Evolutionary conservation across 2,797 vertebrate genomes (phyloP), one percentile per base, ranked within the genome.

Genomic region (Typhlichthys subterraneus): DNA sequence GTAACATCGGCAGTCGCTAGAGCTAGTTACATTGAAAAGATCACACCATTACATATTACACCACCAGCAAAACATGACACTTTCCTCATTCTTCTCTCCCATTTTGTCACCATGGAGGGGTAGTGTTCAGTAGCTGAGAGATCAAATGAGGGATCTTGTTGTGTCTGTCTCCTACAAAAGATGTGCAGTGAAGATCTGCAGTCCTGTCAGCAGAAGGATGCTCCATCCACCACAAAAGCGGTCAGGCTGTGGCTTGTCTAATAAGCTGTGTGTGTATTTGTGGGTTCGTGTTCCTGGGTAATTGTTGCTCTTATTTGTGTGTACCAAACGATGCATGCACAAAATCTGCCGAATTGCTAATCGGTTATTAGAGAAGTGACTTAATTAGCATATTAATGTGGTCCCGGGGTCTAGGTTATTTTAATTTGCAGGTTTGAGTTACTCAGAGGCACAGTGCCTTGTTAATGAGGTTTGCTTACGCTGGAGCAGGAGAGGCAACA

Each of bases 381-480:
- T 86, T 83, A 82, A 85, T 89, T 89, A 87, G 81, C 87, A 91
- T 88, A 79, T 70, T 86, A 85, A 92, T 85, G 54, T 58, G 73
- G 71, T 83, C 63, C 64, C 50, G 79, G 79, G 71, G 76, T 80
- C 57, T 69, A 58, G 69, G 80, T 67, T 80, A 62, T 69, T 66
- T 75, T 82, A 73, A 86, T 84, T 78, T 71, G 75, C 60, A 59
- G 76, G 76, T 84, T 86, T 78, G 73, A 83, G 76, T 84, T 73
- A 72, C 29, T 38, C 73, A 78, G 70, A 73, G 73, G 68, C 67
- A 70, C 66, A 64, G 56, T 73, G 60, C 61, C 45, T 13, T 33
- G 76, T 72, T 88, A 84, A 88, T 83, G 74, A 85, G 78, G 72
- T 79, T 73, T 52, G 63, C 54, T 63, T 59, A 64, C 17, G 12